Evolutionary conservation across 2,888 invertebrate species (phyloP).

Genomic region (Morpho helenor): DNA sequence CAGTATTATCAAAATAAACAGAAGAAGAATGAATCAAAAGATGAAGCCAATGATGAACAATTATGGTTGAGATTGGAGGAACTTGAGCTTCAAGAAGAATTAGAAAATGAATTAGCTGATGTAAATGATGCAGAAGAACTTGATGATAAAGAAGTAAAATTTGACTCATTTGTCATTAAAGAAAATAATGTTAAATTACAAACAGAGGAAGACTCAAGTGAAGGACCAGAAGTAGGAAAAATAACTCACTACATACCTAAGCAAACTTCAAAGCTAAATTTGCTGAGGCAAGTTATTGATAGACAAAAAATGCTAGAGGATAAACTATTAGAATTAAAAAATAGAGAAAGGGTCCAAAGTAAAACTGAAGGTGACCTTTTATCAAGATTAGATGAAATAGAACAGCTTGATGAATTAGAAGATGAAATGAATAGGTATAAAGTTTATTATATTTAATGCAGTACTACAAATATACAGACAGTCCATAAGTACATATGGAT

Average conservation of each 20-base stretch:
- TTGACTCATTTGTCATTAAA: slow-evolving; percentile 32
- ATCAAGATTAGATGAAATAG: slow-evolving; percentile 74
- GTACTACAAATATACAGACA: not conserved
- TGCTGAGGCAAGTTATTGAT: slow-evolving; percentile 54
- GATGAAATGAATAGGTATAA: slow-evolving; percentile 77
- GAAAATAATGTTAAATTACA: slow-evolving; percentile 27
- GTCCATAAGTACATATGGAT: too few species aligned
- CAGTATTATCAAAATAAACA: slow-evolving; percentile 60
- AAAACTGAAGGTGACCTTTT: slow-evolving; percentile 64
- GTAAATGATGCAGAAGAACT: slow-evolving; percentile 23
- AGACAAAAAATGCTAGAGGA: slow-evolving; percentile 56
- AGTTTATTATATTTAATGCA: not conserved
- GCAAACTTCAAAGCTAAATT: slow-evolving; percentile 40
- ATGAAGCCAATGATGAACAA: slow-evolving; percentile 51
- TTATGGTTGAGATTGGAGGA: slow-evolving; percentile 78
- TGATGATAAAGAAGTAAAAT: slow-evolving; percentile 22
- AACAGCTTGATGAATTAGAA: slow-evolving; percentile 70
- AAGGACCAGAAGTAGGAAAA: slow-evolving; percentile 20
- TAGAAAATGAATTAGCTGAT: slow-evolving; percentile 60
- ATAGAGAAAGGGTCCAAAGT: slow-evolving; percentile 40
- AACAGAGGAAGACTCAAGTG: slow-evolving; percentile 10
- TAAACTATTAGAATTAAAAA: slow-evolving; percentile 48
- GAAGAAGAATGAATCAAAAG: slow-evolving; percentile 42
- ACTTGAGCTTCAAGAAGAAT: slow-evolving; percentile 81
- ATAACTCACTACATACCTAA: slow-evolving; percentile 22